Evolutionary conservation across 1,140 invertebrate genomes (phyloP).

Genomic region (Aphelenchoides fujianensis): DNA sequence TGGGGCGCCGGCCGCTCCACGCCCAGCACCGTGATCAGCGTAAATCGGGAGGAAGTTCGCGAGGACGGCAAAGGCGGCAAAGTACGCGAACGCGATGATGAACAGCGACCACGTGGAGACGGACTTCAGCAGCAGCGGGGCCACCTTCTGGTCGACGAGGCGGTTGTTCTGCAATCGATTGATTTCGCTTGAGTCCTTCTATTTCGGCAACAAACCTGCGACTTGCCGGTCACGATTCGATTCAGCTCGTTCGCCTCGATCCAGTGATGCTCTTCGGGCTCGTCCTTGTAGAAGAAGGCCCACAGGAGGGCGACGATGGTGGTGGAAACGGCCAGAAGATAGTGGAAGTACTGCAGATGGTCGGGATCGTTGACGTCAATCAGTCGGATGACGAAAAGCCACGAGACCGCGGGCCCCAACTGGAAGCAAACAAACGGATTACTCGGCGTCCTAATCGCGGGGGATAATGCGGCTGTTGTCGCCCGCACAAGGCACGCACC

Average conservation of each 20-base stretch:
- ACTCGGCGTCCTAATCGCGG: no score
- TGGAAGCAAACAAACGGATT: constrained; percentile 32
- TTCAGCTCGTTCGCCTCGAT: constrained; percentile 48
- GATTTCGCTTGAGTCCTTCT: not conserved
- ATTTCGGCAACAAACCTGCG: constrained; percentile 18
- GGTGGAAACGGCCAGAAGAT: constrained; percentile 16
- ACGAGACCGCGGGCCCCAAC: constrained; percentile 43
- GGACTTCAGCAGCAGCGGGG: constrained; percentile 30
- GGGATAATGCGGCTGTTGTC: not conserved
- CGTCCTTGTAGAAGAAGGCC: constrained; percentile 46
- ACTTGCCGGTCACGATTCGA: constrained; percentile 41
- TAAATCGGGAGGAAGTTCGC: constrained; percentile 40
- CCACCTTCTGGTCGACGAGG: constrained; percentile 17
- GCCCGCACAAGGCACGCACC: constrained; percentile 15
- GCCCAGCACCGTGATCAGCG: constrained; percentile 22
- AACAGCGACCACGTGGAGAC: constrained; percentile 31
- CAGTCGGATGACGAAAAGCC: constrained; percentile 26
- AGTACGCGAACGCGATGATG: constrained; percentile 39
- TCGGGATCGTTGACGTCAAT: not conserved
- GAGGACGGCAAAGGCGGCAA: constrained; percentile 36
- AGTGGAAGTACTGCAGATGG: constrained; percentile 30
- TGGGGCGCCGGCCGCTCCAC: constrained; percentile 1
- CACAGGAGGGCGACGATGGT: constrained; percentile 38
- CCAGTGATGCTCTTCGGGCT: constrained; percentile 38
- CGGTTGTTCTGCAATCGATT: constrained; percentile 24